These are phyloP conservation scores for Merodon equestris DNA, from an alignment of 2,888 invertebrate genomes.

Conservation along the genomic window DNA sequence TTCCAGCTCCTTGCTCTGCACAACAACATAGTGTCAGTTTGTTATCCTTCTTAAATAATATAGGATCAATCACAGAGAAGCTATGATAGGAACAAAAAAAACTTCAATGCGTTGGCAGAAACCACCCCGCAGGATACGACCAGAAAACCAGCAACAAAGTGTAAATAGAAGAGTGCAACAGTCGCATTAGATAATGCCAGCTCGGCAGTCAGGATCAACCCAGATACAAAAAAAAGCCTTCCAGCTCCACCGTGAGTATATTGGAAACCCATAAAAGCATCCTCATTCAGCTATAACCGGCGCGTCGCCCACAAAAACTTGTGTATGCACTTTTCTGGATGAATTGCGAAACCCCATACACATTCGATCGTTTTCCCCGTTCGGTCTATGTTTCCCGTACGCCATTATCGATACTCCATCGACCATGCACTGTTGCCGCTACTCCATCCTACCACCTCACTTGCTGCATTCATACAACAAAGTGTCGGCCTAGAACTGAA, in stretches of 20 bases:
- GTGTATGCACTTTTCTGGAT: slow-evolving; percentile 52
- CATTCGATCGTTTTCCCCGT: background rate
- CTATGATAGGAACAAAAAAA: background rate
- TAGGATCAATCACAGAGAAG: slow-evolving; percentile 25
- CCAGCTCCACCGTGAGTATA: background rate
- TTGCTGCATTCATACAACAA: slow-evolving; percentile 12
- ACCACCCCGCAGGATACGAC: background rate
- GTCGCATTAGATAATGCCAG: background rate
- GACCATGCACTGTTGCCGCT: slow-evolving; percentile 41
- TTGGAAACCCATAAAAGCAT: slow-evolving; percentile 33
- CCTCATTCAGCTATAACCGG: background rate
- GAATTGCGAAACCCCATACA: slow-evolving; percentile 30
- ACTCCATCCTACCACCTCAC: slow-evolving; percentile 1
- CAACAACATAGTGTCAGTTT: slow-evolving; percentile 28
- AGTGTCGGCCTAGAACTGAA: slow-evolving; percentile 5
- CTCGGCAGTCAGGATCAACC: background rate
- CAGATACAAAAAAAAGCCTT: too few species aligned
- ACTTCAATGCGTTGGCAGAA: background rate
- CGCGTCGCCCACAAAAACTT: slow-evolving; percentile 31
- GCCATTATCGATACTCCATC: slow-evolving; percentile 53
- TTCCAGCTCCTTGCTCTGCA: background rate
- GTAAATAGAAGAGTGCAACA: slow-evolving; percentile 33
- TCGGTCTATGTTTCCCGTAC: slow-evolving; percentile 32
- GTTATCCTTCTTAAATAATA: slow-evolving; percentile 44
- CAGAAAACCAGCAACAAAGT: slow-evolving; percentile 12